A percentile compares a stretch with the other conserved stretches of the same genome.
phyloP scores from a whole-genome alignment of 2,888 invertebrate genomes.

The Drosophila tripunctata region DNA sequence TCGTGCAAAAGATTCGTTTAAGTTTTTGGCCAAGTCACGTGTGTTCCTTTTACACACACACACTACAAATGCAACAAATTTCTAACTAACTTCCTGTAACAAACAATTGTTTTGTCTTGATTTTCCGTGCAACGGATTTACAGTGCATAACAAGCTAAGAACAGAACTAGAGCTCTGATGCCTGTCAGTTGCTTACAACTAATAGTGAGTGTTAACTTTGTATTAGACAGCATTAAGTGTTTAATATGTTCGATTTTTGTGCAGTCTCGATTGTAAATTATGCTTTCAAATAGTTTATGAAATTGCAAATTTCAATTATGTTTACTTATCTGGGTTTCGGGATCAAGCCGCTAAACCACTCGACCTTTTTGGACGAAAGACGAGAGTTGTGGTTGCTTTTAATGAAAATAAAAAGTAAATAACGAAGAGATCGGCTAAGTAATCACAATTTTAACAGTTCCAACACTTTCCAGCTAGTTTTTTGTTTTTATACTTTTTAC shows the following conservation, averaged over 20 bases:
- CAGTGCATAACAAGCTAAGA: neutral
- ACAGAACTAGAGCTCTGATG: neutral
- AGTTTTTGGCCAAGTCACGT: conserved; percentile 7
- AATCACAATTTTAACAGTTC: conserved; percentile 15
- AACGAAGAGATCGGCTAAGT: neutral
- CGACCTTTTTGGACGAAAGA: neutral
- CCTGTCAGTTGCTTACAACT: too few species aligned
- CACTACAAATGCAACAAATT: neutral
- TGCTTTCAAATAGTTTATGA: neutral
- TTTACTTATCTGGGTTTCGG: neutral
- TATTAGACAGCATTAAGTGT: neutral
- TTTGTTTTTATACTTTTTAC: too few species aligned
- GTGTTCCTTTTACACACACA: neutral
- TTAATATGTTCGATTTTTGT: neutral
- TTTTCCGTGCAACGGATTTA: neutral
- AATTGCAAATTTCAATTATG: conserved; percentile 2
- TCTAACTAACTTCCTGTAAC: neutral
- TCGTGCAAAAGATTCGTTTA: neutral
- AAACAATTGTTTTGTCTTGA: neutral
- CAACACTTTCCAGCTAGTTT: neutral
- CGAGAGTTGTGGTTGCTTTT: neutral
- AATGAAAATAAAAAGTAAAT: conserved; percentile 16
- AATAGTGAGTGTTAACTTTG: too few species aligned
- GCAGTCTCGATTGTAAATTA: neutral
- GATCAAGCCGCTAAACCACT: conserved; percentile 2